Percentiles rank a stretch among this genome's conserved stretches.
These are phyloP conservation scores for Todiramphus chloris DNA, from an alignment of 2,113 vertebrate species.

Conservation along the genomic window DNA sequence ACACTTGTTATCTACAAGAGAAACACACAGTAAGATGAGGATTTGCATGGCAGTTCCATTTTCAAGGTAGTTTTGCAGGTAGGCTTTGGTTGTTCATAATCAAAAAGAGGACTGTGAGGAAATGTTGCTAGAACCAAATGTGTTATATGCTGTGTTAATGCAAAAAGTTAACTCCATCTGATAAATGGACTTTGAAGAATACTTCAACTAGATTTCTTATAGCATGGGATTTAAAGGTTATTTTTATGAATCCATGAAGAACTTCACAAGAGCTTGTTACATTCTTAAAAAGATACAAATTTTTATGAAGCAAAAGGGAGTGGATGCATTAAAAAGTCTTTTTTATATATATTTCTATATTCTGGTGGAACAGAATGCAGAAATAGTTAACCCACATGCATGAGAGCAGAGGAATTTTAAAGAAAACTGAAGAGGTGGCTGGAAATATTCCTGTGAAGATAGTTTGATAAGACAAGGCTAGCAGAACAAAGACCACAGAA, in stretches of 20 bases:
- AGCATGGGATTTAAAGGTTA: background rate
- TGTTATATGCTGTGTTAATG: background rate
- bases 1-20: background rate
- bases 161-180: background rate
- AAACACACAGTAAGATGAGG: background rate
- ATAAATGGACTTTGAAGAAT: background rate
- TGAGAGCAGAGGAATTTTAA: background rate
- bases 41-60: background rate
- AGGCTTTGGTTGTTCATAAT: background rate
- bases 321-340: background rate
- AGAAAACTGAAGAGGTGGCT: background rate
- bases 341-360: too few species aligned
- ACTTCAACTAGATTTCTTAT: background rate
- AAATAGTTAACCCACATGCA: background rate
- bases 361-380: background rate
- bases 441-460: background rate
- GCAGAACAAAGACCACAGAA: background rate
- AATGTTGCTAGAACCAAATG: background rate
- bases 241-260: background rate
- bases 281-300: background rate
- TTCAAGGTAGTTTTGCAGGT: background rate
- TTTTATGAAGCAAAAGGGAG: background rate
- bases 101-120: background rate
- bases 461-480: background rate
- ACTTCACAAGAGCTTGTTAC: background rate